Base-by-base conservation (phyloP, 2,113 vertebrate genomes). In the Phrynosoma platyrhinos region DNA sequence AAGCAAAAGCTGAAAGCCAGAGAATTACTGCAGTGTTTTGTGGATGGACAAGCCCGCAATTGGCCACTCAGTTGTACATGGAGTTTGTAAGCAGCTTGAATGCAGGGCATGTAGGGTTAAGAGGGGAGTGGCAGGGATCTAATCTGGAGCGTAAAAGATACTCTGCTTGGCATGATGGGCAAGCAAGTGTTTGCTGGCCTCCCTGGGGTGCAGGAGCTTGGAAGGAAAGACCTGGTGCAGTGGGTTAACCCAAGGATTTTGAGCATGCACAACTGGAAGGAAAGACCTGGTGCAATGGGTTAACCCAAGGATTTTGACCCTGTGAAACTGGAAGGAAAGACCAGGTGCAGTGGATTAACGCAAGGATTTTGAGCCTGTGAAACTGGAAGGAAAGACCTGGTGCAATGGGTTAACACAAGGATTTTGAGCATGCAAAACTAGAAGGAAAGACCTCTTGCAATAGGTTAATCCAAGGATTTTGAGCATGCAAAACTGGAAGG, bases 111-210 rank as follows among this genome's bases (percentile, higher is more conserved):
- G 30, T n/a, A n/a, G 87, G 91, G 89, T 88, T 93, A 88, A 84
- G 89, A 90, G 94, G 85, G 84, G 86, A 94, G 90, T 91, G 96
- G 95, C 93, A 97, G 68, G 96, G 96, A 95, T 95, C 96, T 96
- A 92, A 95, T 95, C 95, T 84, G 1, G 40, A 83, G 90, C 71
- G n/a, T 80, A 75, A 55, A 42, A 71, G 82, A 81, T 58, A 4
- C 30, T 69, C 55, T 1, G 2, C 25, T 88, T 79, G 66, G 3
- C 55, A 25, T 27, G 4, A 47, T 47, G 47, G 47, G 47, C 47
- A 47, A 47, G 47, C 47, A 47, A 53, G 9, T 21, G 8, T 3
- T 84, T 77, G 1, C 36, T 5, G 42, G 1, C 1, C 30, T 68
- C 47, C 16, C 1, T 0, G 74, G 32, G 4, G 47, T 16, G 14